Percentiles rank a stretch among this genome's conserved stretches.
Conservation (phyloP, 1,140 invertebrate genomes). For the Drosophila sulfurigaster region DNA sequence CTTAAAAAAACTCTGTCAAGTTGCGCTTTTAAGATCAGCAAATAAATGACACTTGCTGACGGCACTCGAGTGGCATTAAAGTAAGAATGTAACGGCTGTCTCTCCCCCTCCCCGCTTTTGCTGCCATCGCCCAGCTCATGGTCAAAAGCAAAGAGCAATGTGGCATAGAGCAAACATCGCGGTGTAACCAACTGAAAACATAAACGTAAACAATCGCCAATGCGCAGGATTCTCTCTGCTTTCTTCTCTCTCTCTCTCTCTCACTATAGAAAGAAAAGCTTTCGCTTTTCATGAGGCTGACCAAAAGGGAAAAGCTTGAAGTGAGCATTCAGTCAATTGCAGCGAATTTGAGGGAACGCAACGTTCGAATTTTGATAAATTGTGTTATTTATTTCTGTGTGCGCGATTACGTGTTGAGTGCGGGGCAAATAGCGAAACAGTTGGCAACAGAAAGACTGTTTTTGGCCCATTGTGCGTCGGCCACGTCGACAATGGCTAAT, state of each 20-base stretch:
- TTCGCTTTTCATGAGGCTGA: conserved; percentile 22
- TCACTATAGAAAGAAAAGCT: conserved; percentile 50
- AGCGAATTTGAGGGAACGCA: conserved; percentile 57
- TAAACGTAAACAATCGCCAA: conserved; percentile 74
- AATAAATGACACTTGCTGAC: background rate
- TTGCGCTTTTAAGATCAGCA: background rate
- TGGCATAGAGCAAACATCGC: conserved; percentile 33
- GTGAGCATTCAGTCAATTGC: conserved; percentile 76
- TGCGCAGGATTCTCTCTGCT: conserved; percentile 61
- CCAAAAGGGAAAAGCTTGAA: conserved; percentile 63
- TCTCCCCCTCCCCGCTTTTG: background rate
- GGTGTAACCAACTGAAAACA: conserved; percentile 68
- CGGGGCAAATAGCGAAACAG: conserved; percentile 19
- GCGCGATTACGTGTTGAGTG: conserved; percentile 8
- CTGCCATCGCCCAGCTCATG: background rate
- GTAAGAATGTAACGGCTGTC: conserved; percentile 29
- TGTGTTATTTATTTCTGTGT: background rate
- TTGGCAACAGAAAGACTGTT: conserved; percentile 14
- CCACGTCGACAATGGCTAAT: conserved; percentile 46
- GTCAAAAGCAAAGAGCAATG: conserved; percentile 23
- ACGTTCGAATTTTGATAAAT: conserved; percentile 13
- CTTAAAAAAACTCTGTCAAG: background rate
- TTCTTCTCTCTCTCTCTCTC: background rate
- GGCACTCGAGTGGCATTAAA: conserved; percentile 32
- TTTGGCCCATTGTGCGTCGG: conserved; percentile 36